Percentiles rank a stretch among this genome's conserved stretches.
These are phyloP conservation scores for Pangasius krempfi DNA, from an alignment of 2,797 vertebrate genomes.

Conservation along the genomic window DNA sequence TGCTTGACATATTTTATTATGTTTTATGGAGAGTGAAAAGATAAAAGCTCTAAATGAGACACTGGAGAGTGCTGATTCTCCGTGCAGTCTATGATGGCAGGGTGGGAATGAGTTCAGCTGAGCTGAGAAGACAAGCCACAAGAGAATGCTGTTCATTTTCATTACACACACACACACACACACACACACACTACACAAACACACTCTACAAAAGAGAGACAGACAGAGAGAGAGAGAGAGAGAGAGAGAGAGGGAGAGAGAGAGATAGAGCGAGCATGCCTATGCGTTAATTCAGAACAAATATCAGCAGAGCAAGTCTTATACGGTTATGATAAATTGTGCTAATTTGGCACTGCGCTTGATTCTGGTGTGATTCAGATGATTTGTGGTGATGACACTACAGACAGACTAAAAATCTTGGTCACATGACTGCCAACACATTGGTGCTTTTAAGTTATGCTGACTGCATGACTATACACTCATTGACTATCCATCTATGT, in stretches of 20 bases:
- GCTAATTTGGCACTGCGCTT: background rate
- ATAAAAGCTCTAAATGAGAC: conserved; percentile 69
- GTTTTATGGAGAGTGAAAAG: conserved; percentile 68
- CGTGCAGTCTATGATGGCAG: conserved; percentile 64
- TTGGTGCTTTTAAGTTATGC: background rate
- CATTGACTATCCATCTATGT: background rate
- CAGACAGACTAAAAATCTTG: background rate
- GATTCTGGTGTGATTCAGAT: background rate
- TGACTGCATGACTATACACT: background rate
- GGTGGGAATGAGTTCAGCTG: conserved; percentile 64
- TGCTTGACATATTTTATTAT: conserved; percentile 54
- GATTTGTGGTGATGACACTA: background rate
- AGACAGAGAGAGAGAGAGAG: background rate
- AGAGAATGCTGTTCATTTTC: conserved; percentile 58
- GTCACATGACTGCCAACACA: background rate
- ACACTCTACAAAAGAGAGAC: background rate
- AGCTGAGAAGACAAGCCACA: conserved; percentile 63
- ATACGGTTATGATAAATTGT: conserved; percentile 5
- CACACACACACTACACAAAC: conserved; percentile 11
- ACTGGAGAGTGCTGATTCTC: conserved; percentile 64
- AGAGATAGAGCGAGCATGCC: background rate
- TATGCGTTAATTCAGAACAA: conserved; percentile 1
- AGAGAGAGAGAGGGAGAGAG: background rate
- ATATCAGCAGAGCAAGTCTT: background rate
- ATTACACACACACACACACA: conserved; percentile 16